A percentile compares a stretch with the other conserved stretches of the same genome.
Evolutionary conservation across 1,140 invertebrate genomes (phyloP).

Genomic region (Amphibalanus amphitrite): DNA sequence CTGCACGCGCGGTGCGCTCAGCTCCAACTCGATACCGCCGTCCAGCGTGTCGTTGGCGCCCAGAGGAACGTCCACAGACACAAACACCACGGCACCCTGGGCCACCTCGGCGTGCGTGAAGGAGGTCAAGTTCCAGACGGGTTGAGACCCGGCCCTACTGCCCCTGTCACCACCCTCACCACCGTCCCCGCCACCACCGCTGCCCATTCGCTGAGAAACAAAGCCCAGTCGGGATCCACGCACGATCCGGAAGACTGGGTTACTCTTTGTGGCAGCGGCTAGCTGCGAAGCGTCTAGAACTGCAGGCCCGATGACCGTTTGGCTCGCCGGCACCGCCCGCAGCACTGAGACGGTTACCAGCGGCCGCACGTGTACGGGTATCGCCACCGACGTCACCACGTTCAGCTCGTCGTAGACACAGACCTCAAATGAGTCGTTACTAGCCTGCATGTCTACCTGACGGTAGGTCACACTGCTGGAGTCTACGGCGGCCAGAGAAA

Average conservation of each 20-base stretch:
- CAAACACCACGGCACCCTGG: constrained; percentile 59
- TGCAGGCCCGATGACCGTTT: constrained; percentile 44
- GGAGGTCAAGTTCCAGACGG: constrained; percentile 46
- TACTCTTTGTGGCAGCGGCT: constrained; percentile 61
- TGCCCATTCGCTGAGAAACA: constrained; percentile 53
- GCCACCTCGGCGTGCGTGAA: constrained; percentile 76
- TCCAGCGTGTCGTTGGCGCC: not conserved
- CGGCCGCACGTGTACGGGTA: constrained; percentile 54
- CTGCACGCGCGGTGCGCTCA: not conserved
- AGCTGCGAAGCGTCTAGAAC: constrained; percentile 66
- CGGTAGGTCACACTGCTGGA: constrained; percentile 61
- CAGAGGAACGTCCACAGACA: constrained; percentile 27
- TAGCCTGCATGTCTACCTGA: constrained; percentile 66
- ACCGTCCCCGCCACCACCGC: constrained; percentile 23
- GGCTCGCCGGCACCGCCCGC: constrained; percentile 39
- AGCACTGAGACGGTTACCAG: constrained; percentile 45
- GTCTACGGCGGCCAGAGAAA: constrained; percentile 58
- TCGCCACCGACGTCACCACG: constrained; percentile 16
- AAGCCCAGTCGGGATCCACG: constrained; percentile 50
- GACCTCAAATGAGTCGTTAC: constrained; percentile 64
- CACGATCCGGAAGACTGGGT: constrained; percentile 60
- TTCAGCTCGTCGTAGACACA: constrained; percentile 30
- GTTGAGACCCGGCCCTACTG: constrained; percentile 9
- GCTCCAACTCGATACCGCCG: not conserved
- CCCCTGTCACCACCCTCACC: too few species aligned